Evolutionary conservation across 2,888 invertebrate genomes (phyloP).

Genomic region (Calephelis perditalis): DNA sequence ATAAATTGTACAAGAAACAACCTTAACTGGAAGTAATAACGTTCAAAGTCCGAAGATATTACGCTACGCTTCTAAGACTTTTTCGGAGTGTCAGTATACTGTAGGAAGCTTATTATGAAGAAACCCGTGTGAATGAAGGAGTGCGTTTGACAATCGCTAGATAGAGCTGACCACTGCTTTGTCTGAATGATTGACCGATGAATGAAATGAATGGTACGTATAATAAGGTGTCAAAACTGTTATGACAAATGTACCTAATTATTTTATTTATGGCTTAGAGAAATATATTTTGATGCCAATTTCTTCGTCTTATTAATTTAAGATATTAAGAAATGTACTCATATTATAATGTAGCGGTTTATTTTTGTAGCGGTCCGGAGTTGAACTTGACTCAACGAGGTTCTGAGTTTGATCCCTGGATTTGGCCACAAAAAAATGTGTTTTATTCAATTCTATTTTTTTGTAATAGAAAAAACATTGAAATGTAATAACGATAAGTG

Average conservation of each 20-base stretch:
- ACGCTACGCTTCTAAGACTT: conserved; percentile 2
- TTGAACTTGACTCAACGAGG: too few relatives aligned
- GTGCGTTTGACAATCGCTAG: conserved; percentile 40
- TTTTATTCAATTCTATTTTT: too few relatives aligned
- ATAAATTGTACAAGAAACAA: conserved; percentile 14
- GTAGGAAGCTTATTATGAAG: conserved; percentile 43
- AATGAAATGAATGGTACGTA: conserved; percentile 26
- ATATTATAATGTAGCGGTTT: too few relatives aligned
- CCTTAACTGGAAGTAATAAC: background rate
- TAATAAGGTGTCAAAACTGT: conserved; percentile 17
- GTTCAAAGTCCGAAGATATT: conserved; percentile 11
- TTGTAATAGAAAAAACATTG: too few relatives aligned
- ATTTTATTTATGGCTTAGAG: conserved; percentile 7
- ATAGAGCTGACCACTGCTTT: conserved; percentile 35
- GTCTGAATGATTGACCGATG: conserved; percentile 40
- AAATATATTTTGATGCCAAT: background rate
- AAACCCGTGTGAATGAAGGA: conserved; percentile 39
- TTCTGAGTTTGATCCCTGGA: too few relatives aligned
- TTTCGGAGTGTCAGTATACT: conserved; percentile 24
- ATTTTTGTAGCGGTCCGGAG: too few relatives aligned
- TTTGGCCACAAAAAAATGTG: too few relatives aligned
- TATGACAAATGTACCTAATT: conserved; percentile 16
- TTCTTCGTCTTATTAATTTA: too few relatives aligned
- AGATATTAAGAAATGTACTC: too few relatives aligned
- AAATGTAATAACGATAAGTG: too few relatives aligned